Percentiles rank a stretch among this genome's conserved stretches.
phyloP scores from a whole-genome alignment of 2,797 vertebrate species.

The Numenius phaeopus region DNA sequence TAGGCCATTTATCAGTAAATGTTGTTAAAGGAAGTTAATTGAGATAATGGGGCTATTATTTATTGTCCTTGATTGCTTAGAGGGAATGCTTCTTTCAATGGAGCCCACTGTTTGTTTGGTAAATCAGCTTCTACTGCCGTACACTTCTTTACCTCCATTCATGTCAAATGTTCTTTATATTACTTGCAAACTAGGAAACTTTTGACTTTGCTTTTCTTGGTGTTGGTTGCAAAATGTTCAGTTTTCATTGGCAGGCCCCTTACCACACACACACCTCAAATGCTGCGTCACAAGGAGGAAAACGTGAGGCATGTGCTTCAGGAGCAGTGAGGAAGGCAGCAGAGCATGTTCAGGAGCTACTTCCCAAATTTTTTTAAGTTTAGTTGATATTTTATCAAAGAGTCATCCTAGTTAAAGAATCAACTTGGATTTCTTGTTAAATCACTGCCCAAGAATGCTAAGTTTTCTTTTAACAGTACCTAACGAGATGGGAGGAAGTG shows the following conservation, averaged over 20 bases:
- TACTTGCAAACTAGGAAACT: not conserved
- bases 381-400: not conserved
- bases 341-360: not conserved
- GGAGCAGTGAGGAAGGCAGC: not conserved
- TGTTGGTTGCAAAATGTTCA: not conserved
- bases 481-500: not conserved
- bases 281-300: rapidly evolving
- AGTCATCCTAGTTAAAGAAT: not conserved
- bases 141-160: not conserved
- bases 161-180: not conserved
- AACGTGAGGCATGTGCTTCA: rapidly evolving
- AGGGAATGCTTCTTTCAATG: not conserved
- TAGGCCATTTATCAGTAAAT: not conserved
- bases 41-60: not conserved
- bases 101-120: not conserved
- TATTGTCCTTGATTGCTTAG: not conserved
- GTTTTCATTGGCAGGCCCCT: not conserved
- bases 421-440: not conserved
- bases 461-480: not conserved
- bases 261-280: not conserved
- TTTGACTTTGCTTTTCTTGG: not conserved
- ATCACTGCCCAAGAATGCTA: not conserved
- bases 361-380: not conserved
- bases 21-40: not conserved
- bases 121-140: not conserved